Evolutionary conservation across 2,113 vertebrate genomes (phyloP).

Genomic region (Emberiza fucata): DNA sequence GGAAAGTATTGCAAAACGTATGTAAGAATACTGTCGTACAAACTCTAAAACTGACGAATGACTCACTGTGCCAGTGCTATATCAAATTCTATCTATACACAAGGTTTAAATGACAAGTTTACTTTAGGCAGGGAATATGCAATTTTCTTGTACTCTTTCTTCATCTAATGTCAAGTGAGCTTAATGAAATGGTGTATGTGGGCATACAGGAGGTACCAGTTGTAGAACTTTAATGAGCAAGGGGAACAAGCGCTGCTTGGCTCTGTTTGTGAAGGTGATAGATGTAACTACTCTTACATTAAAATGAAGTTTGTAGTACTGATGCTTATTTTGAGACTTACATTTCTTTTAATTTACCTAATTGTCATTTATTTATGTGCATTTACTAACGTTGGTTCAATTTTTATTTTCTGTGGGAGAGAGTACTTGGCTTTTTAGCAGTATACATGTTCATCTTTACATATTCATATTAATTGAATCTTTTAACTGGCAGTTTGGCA

Average conservation of each 20-base stretch:
- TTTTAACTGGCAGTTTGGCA: background rate
- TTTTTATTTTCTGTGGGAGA: background rate
- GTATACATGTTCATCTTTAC: background rate
- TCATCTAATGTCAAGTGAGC: constrained; percentile 53
- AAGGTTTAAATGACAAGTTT: constrained; percentile 66
- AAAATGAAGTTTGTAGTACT: background rate
- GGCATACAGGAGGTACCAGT: constrained; percentile 54
- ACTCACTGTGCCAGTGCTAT: constrained; percentile 33
- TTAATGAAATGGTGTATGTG: constrained; percentile 53
- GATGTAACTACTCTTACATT: background rate
- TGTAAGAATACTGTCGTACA: constrained; percentile 60
- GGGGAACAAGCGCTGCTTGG: background rate
- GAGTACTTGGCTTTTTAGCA: background rate
- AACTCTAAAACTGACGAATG: constrained; percentile 61
- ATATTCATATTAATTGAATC: background rate
- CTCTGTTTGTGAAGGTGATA: background rate
- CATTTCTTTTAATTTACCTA: background rate
- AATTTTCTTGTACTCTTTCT: constrained; percentile 64
- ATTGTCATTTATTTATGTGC: background rate
- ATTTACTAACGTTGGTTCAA: background rate
- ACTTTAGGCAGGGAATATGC: constrained; percentile 61
- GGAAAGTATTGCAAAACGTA: constrained; percentile 65
- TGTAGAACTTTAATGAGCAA: constrained; percentile 32
- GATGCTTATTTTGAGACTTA: background rate
- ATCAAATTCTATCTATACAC: constrained; percentile 63